phyloP scores from a whole-genome alignment of 2,113 vertebrate genomes.

The Phyllopteryx taeniolatus region DNA sequence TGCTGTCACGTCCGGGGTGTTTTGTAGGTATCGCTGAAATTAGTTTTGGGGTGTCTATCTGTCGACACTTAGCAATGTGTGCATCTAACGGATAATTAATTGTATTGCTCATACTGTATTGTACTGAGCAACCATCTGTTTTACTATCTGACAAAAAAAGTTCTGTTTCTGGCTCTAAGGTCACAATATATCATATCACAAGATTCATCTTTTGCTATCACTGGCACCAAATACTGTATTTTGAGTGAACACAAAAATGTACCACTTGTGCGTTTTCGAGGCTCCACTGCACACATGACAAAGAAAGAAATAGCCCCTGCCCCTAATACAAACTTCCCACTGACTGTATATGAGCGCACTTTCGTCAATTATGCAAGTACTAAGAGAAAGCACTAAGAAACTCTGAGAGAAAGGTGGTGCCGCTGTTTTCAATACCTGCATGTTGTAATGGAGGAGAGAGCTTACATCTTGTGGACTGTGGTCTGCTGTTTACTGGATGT shows the following conservation, averaged over 20 bases:
- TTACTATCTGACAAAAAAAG: too few relatives aligned
- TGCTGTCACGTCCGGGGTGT: not conserved
- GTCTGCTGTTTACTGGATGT: conserved; percentile 74
- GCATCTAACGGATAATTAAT: too few relatives aligned
- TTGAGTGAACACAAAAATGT: not conserved
- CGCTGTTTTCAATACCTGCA: conserved; percentile 55
- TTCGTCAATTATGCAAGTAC: not conserved
- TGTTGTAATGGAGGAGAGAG: conserved; percentile 58
- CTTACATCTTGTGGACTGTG: conserved; percentile 67
- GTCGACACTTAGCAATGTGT: not conserved
- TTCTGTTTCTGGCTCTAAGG: too few relatives aligned
- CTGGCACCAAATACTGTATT: not conserved
- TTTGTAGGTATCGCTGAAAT: not conserved
- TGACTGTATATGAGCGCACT: not conserved
- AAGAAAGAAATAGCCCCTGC: not conserved
- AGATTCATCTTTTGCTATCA: too few relatives aligned
- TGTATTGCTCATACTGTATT: too few relatives aligned
- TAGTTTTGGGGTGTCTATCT: not conserved
- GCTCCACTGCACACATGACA: not conserved
- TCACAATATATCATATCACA: too few relatives aligned
- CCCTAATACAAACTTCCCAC: not conserved
- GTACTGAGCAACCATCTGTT: too few relatives aligned
- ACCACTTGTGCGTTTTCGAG: not conserved
- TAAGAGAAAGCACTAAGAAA: conserved; percentile 32
- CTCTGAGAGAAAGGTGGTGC: conserved; percentile 46